Percentiles rank a stretch among this genome's conserved stretches.
Conservation (phyloP, 1,140 invertebrate species). For the Heliothis virescens region DNA sequence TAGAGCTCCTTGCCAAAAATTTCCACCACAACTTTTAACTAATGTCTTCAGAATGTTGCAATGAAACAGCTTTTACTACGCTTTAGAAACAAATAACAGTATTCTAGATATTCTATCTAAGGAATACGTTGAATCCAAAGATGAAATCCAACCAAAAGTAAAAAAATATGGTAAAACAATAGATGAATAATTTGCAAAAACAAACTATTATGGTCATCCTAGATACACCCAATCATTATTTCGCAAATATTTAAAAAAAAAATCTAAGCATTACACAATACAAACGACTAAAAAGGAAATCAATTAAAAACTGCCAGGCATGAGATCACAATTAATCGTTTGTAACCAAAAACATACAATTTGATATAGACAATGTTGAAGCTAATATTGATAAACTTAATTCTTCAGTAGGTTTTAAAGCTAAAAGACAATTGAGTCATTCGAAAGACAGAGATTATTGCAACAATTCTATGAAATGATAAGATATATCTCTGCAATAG, state of each 20-base stretch:
- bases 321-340: constrained; percentile 10
- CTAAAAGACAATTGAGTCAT: background rate
- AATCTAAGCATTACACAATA: background rate
- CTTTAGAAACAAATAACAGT: constrained; percentile 14
- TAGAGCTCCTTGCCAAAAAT: constrained; percentile 51
- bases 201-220: background rate
- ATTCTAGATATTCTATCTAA: background rate
- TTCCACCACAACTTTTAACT: constrained; percentile 24
- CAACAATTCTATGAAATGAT: constrained; percentile 6
- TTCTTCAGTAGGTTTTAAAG: background rate
- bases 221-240: background rate
- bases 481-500: background rate
- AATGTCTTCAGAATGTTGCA: constrained; percentile 34
- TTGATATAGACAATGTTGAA: background rate
- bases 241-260: background rate
- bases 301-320: background rate
- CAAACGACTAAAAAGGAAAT: background rate
- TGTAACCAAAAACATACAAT: background rate
- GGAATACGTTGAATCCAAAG: background rate
- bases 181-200: background rate
- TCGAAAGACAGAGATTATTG: background rate
- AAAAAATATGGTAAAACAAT: background rate
- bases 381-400: background rate
- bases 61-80: constrained; percentile 25
- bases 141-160: background rate